phyloP scores from a whole-genome alignment of 2,797 vertebrate genomes.

The Novumbra hubbsi region DNA sequence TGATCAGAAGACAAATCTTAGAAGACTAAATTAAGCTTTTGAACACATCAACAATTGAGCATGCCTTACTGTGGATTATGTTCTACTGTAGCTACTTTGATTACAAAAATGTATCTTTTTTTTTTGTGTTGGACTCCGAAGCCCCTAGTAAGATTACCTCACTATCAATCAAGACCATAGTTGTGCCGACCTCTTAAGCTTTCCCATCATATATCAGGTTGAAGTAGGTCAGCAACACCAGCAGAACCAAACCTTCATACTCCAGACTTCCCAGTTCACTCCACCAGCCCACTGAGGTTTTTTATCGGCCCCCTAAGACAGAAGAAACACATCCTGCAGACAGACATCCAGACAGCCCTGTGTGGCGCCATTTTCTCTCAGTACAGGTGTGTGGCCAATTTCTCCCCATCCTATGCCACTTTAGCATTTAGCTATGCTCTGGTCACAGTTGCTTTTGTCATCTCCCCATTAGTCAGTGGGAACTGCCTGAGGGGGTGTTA shows the following conservation, averaged over 20 bases:
- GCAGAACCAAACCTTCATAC: conserved; percentile 21
- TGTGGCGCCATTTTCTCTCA: conserved; percentile 7
- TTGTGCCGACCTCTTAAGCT: conserved; percentile 29
- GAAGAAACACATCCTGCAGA: neutral
- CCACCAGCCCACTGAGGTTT: conserved; percentile 19
- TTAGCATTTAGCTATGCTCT: conserved; percentile 27
- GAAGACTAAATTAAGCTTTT: neutral
- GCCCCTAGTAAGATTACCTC: no score
- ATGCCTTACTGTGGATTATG: neutral
- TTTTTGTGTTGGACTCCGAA: no score
- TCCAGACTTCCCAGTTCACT: conserved; percentile 10
- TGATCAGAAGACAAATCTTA: no score
- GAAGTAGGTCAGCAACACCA: conserved; percentile 40
- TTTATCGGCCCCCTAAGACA: conserved; percentile 42
- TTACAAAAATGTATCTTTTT: no score
- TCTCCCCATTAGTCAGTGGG: conserved; percentile 41
- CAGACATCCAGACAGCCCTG: neutral
- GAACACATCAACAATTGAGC: neutral
- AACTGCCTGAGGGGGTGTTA: conserved; percentile 7
- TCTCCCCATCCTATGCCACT: conserved; percentile 14
- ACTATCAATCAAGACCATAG: neutral
- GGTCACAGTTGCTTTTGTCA: conserved; percentile 39
- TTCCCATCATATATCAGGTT: conserved; percentile 36
- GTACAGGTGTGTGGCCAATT: conserved; percentile 13
- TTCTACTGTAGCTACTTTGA: neutral